Base-by-base conservation (phyloP, 2,113 vertebrate genomes). In the Galbula dea region DNA sequence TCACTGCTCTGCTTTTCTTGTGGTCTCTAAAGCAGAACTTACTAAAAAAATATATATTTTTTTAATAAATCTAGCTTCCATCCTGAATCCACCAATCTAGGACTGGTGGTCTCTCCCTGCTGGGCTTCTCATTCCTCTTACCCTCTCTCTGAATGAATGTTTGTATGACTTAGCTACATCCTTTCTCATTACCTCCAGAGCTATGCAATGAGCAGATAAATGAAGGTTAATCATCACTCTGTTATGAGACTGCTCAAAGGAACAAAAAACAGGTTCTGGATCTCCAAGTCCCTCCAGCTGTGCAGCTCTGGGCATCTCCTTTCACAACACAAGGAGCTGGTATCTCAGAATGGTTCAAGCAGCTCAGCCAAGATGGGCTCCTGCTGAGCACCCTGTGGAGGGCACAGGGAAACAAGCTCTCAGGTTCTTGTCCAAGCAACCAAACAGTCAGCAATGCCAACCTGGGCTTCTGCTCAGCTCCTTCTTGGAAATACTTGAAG, bases 21-120 rank as follows among this genome's bases (percentile, higher is more conserved):
- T 16, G 17, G 24, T 67, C 26, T 81, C 58, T 69, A 86, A 93
- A 73, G 26, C 51, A 94, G 51, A 91, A 85, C 43, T 72, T 58
- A 20, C 11, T 9, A 54, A 66, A 41, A 10, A 73, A 79, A 79
- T 45, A n/a, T n/a, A n/a, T 43, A 21, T 30, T 30, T 29, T 63
- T 63, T 65, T 32, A 29, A 13, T n/a, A 51, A 68, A 59, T 61
- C 30, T 3, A 62, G 82, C 91, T 96, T 95, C 54, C 45, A 91
- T 91, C 82, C 94, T 63, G 66, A 90, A 92, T 94, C 91, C 81
- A 96, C 61, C 86, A 86, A 94, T 69, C 90, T 87, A 92, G 80
- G 71, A 94, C 65, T 91, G 83, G 85, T 83, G 87, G 61, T 83
- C 26, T 87, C 74, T 87, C 49, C 72, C 68, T 61, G 24, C 29